phyloP scores from a whole-genome alignment of 2,888 invertebrate genomes.

The Lingula anatina region DNA sequence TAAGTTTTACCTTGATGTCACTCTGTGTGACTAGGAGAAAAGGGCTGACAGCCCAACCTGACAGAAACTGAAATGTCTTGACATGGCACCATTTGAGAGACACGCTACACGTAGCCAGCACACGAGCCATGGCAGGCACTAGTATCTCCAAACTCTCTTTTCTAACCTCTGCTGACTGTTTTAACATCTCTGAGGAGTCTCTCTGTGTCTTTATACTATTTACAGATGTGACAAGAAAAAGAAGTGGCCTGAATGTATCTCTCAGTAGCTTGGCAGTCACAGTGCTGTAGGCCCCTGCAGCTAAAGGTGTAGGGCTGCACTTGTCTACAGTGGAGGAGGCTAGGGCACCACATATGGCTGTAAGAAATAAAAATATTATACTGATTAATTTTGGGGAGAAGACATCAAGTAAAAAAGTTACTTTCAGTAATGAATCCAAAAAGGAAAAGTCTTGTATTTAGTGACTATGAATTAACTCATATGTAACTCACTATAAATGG shows the following conservation, averaged over 20 bases:
- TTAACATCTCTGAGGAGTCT: too few species aligned
- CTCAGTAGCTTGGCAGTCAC: conserved; percentile 37
- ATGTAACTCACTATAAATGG: too few species aligned
- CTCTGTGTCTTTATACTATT: too few species aligned
- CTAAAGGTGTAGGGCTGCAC: conserved; percentile 40
- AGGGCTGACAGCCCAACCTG: conserved; percentile 28
- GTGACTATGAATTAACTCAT: not conserved
- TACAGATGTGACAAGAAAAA: too few species aligned
- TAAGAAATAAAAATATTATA: too few species aligned
- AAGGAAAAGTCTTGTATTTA: not conserved
- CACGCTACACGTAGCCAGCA: conserved; percentile 23
- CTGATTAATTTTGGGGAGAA: too few species aligned
- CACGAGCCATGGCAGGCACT: conserved; percentile 23
- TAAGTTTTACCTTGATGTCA: conserved; percentile 38
- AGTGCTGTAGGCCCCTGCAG: conserved; percentile 36
- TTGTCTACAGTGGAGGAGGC: conserved; percentile 36
- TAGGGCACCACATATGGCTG: conserved; percentile 31
- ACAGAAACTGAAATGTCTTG: conserved; percentile 32
- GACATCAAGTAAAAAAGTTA: conserved; percentile 23
- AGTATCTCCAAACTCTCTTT: too few species aligned
- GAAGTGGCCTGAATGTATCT: conserved; percentile 42
- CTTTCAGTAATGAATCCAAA: not conserved
- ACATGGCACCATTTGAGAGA: conserved; percentile 31
- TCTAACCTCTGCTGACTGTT: too few species aligned
- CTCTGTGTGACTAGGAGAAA: conserved; percentile 41